Evolutionary conservation across 2,888 invertebrate genomes (phyloP).

Genomic region (Diarsia rubi): DNA sequence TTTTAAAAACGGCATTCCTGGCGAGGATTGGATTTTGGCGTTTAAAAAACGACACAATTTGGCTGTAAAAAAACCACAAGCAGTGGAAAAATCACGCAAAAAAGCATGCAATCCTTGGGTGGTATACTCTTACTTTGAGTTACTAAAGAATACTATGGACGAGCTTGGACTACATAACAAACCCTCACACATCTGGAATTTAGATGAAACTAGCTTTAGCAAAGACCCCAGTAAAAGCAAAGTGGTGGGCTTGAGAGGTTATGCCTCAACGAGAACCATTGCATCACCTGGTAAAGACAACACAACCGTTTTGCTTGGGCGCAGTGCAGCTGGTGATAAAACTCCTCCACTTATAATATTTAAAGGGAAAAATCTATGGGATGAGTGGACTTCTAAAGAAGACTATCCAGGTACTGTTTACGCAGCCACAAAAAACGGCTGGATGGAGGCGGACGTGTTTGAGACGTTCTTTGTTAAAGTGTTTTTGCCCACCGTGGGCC

Average conservation of each 20-base stretch:
- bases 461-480: too few species aligned
- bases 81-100: slow-evolving; percentile 12
- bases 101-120: slow-evolving; percentile 10
- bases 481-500: too few species aligned
- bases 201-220: slow-evolving; percentile 10
- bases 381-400: slow-evolving; percentile 1
- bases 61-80: slow-evolving; percentile 4
- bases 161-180: slow-evolving; percentile 3
- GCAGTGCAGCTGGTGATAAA: slow-evolving; percentile 11
- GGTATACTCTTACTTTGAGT: slow-evolving; percentile 7
- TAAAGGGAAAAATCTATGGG: neutral
- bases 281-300: slow-evolving; percentile 5
- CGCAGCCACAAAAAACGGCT: neutral
- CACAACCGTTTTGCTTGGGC: too few species aligned
- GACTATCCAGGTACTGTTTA: neutral
- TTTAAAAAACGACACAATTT: slow-evolving; percentile 15
- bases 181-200: slow-evolving; percentile 6
- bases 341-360: neutral
- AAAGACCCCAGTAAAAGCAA: slow-evolving; percentile 3
- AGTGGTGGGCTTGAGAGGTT: slow-evolving; percentile 2
- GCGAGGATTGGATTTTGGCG: slow-evolving; percentile 6
- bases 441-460: neutral
- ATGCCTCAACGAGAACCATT: slow-evolving; percentile 7
- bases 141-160: slow-evolving; percentile 12
- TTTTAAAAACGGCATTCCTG: slow-evolving; percentile 9